Evolutionary conservation across 1,140 invertebrate genomes (phyloP), one percentile per base, ranked within the genome.

Genomic region (Thaumetopoea pityocampa): DNA sequence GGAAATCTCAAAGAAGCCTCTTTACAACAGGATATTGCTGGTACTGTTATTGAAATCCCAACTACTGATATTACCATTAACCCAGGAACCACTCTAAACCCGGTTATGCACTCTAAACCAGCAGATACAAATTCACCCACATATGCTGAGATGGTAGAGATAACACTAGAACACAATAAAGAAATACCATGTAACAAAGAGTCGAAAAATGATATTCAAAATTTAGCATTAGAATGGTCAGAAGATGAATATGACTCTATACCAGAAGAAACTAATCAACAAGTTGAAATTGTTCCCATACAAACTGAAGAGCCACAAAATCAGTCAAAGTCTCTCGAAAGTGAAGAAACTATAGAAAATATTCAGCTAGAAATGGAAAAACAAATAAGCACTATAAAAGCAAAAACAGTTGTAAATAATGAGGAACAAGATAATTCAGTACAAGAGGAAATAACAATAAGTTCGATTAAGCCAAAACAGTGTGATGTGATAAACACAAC

Each of bases 321-420:
- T 34, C 37, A 24, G 30, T 36, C 36, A 46, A 52, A 33, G 20
- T 28, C 40, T 40, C 36, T 23, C 20, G 42, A 33, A 80, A 47
- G 8, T 82, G 80, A 83, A 56, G 80, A 85, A 70, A 74, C 80
- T 9, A 81, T 83, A 34, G 82, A 86, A 64, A 84, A 81, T 52
- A 85, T 85, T 45, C 67, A 85, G 59, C 61, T 84, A 50, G 82
- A 84, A 63, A 49, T 80, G 11, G 53, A 70, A 17, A 71, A 71
- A 34, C 71, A 82, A 54, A 38, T 63, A 5, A 28, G 10, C 7
- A 28, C 51, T 27, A 36, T 20, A 24, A 20, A 17, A 15, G n/a
- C 43, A 28, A 22, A 18, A 41, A 22, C 19, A 17, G 22, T 28
- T 44, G 34, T 18, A n/a, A 24, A 41, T 5, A 33, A 12, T 19